Base-by-base conservation (phyloP, 1,140 invertebrate genomes). In the Macrobrachium rosenbergii region DNA sequence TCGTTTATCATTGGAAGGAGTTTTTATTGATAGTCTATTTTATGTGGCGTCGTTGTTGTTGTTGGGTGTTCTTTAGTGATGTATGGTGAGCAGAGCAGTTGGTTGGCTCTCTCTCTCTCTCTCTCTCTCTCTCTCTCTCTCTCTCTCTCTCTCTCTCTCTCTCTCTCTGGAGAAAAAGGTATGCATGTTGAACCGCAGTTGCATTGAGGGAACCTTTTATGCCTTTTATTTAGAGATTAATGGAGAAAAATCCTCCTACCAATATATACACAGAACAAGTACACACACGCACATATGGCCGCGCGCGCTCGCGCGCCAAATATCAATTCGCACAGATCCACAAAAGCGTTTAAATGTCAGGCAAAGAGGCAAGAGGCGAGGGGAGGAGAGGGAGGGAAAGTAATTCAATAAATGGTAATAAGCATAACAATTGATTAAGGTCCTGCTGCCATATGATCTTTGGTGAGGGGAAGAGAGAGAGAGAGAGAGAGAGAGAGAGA, bases 71-170 rank as follows among this genome's bases (percentile, higher is more conserved):
- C 1, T 37, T 28, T 37, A 16, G 37, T 16, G 67, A 37, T 72
- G 21, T 72, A 28, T 67, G 64, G 28, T 37, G 28, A 37, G 28
- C 28, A 3, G 1, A 37, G 28, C 28, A 37, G 28, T 37, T 37
- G 21, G 67, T 67, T n/a, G n/a, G n/a, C n/a, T n/a, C n/a, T n/a
- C 60, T 78, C 75, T 43, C 73, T 77, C 37, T 52, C 60, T 43
- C 73, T 52, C 83, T 84, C 62, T 63, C 83, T 78, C 64, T 82
- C 80, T 82, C 80, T 58, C 52, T 63, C 80, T 82, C 67, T 58
- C 64, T 83, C 58, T 75, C 69, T 83, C 69, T 75, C 81, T 72
- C 67, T 69, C 43, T 21, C 64, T 69, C 67, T 72, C 80, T 69
- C 67, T 21, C 80, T 77, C 14, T 14, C 21, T 14, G 21, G 5